Evolutionary conservation across 1,140 invertebrate genomes (phyloP), one percentile per base, ranked within the genome.

Genomic region (Conopomorpha cramerella): DNA sequence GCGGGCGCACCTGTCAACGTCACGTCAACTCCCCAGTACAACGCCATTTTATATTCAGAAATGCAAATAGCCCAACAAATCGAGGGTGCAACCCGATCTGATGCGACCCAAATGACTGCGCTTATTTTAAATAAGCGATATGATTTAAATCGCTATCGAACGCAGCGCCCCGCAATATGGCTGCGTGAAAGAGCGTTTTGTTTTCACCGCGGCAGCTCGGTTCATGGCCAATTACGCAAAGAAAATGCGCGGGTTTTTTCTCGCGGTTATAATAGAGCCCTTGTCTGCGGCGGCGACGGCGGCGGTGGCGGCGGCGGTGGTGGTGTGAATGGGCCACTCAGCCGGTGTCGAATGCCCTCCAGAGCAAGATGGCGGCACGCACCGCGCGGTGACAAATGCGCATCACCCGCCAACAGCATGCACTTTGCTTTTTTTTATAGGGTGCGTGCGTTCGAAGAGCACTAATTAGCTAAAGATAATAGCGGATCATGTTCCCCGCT

Each of bases 91-190:
- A 67, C 56, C 41, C 50, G 66, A 71, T 49, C 51, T 52, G 46
- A 48, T 49, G 53, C 60, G 46, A 43, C 46, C 46, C 36, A 39
- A 46, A 55, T 53, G 52, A 54, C 55, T 49, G 52, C 57, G 65
- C 66, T 70, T 70, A 66, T 63, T 70, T 70, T 70, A n/a, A 50
- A 61, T 59, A 51, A 48, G 49, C 56, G 60, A 70, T 66, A 61
- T 63, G 60, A 66, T 67, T 65, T 55, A 50, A 52, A 41, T 41
- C 38, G 38, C 28, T 41, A 34, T 34, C 39, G 27, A 33, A 31
- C 37, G 39, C 31, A 38, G 26, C 23, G n/a, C 15, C 38, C 16
- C 3, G 7, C 16, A 34, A 29, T 7, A n/a, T 7, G 4, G 4
- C 30, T 6, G 8, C 14, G 16, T 23, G 19, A 12, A 15, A 11